Conservation (phyloP, 2,797 vertebrate species). For the Australoheros facetus region DNA sequence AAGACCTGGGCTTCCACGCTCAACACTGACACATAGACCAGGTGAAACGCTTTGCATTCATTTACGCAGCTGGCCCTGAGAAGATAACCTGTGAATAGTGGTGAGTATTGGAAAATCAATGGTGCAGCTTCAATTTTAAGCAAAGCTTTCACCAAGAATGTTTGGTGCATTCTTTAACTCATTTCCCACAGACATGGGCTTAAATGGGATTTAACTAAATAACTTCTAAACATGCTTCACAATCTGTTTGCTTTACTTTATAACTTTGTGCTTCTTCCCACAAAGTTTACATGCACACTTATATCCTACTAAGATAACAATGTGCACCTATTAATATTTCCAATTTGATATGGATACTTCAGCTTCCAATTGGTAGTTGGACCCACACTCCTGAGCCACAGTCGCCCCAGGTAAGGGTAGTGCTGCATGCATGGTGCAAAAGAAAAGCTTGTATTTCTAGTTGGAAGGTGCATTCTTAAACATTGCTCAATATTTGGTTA, state of each 20-base stretch:
- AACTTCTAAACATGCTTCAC: neutral
- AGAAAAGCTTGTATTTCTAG: neutral
- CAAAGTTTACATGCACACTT: neutral
- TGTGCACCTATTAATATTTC: neutral
- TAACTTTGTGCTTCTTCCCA: neutral
- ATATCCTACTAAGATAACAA: neutral
- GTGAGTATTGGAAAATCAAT: conserved; percentile 66
- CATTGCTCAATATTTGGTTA: neutral
- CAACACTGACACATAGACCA: conserved; percentile 61
- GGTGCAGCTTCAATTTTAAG: conserved; percentile 27
- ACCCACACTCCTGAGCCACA: too few relatives aligned
- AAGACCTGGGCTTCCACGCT: conserved; percentile 62
- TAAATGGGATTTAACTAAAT: conserved; percentile 10
- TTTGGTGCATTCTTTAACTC: conserved; percentile 28
- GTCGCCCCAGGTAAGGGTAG: too few relatives aligned
- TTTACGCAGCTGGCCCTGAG: conserved; percentile 59
- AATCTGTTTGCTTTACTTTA: neutral
- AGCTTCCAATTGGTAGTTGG: too few relatives aligned
- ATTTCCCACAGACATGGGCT: conserved; percentile 19
- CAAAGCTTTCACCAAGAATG: conserved; percentile 33
- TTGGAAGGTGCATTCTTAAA: neutral
- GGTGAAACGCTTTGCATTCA: conserved; percentile 75
- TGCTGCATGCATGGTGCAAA: neutral
- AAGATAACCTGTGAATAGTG: conserved; percentile 60
- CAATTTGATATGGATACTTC: neutral